A percentile compares a stretch with the other conserved stretches of the same genome.
Evolutionary conservation across 2,888 invertebrate genomes (phyloP).

Genomic region (Nymphalis polychloros): DNA sequence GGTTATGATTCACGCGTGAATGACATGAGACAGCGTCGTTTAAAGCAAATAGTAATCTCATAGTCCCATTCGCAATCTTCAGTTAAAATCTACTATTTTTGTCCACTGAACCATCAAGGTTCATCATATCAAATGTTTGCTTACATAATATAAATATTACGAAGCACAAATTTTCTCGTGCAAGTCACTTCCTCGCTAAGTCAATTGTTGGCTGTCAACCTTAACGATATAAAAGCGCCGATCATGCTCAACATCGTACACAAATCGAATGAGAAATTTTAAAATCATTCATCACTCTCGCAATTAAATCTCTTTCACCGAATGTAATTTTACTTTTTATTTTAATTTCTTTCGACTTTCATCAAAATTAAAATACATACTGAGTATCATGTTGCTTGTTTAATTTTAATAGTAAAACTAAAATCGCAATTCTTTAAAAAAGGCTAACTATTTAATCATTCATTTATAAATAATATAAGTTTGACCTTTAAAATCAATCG

Average conservation of each 20-base stretch:
- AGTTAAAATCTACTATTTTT: too few relatives aligned
- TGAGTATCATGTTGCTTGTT: neutral
- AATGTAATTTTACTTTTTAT: conserved; percentile 9
- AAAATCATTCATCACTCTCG: conserved; percentile 27
- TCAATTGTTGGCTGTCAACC: conserved; percentile 31
- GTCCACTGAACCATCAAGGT: too few relatives aligned
- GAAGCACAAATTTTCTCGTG: conserved; percentile 1
- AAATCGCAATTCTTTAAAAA: too few relatives aligned
- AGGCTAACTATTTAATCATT: too few relatives aligned
- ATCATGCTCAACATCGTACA: conserved; percentile 20
- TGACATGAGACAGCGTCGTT: too few relatives aligned
- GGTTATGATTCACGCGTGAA: too few relatives aligned
- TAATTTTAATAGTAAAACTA: neutral
- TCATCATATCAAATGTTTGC: too few relatives aligned
- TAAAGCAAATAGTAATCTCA: too few relatives aligned
- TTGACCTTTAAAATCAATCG: too few relatives aligned
- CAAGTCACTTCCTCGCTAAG: conserved; percentile 25
- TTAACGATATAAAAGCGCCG: conserved; percentile 24
- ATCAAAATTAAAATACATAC: neutral
- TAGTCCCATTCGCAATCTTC: too few relatives aligned
- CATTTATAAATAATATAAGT: too few relatives aligned
- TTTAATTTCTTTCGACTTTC: conserved; percentile 1
- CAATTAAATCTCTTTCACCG: conserved; percentile 15
- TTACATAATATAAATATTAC: conserved; percentile 17
- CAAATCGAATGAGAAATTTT: conserved; percentile 22